These are phyloP conservation scores for Colinus virginianus DNA, from an alignment of 2,113 vertebrate species.

Conservation along the genomic window DNA sequence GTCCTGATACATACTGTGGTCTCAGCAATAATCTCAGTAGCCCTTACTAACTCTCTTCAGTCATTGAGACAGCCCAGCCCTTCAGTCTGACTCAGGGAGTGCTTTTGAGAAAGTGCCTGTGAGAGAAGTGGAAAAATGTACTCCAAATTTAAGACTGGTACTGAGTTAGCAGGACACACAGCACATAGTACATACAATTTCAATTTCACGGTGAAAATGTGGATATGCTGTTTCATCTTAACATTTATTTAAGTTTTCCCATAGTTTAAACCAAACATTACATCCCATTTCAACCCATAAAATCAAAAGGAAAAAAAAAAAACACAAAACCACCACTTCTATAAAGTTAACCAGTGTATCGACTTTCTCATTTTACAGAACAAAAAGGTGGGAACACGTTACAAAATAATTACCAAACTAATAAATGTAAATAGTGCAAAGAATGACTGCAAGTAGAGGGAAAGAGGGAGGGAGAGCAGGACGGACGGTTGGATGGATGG, in stretches of 20 bases:
- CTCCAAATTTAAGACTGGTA: neutral
- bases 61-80: neutral
- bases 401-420: constrained; percentile 69
- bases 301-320: constrained; percentile 43
- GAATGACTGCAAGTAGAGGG: constrained; percentile 11
- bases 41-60: neutral
- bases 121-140: neutral
- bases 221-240: constrained; percentile 35
- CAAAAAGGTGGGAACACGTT: constrained; percentile 66
- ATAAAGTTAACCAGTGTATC: constrained; percentile 80
- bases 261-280: constrained; percentile 55
- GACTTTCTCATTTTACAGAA: constrained; percentile 79
- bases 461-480: neutral
- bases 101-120: neutral
- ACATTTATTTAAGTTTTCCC: constrained; percentile 77
- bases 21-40: neutral
- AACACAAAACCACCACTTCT: constrained; percentile 2
- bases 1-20: neutral
- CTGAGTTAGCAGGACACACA: neutral
- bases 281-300: constrained; percentile 52
- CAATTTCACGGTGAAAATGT: constrained; percentile 27
- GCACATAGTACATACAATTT: neutral
- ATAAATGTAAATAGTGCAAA: constrained; percentile 76
- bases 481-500: neutral
- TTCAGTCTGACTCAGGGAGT: neutral